Conservation (phyloP, 2,113 vertebrate genomes). For the Paradoxurus hermaphroditus region DNA sequence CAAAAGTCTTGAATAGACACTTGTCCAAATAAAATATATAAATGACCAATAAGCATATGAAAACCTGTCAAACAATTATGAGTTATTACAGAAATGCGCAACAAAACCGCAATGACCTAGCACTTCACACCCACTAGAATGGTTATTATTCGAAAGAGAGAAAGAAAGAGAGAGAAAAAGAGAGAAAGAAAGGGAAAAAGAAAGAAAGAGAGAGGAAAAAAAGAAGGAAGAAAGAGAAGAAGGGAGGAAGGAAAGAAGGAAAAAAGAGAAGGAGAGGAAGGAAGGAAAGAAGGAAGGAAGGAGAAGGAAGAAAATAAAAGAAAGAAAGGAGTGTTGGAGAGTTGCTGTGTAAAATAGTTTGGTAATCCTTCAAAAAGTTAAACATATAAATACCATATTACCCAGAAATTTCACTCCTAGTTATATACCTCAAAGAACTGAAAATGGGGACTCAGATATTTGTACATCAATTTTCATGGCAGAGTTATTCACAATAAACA, state of each 20-base stretch:
- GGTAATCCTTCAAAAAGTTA: background rate
- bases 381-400: background rate
- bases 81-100: background rate
- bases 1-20: background rate
- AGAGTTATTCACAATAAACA: background rate
- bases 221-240: too few species aligned
- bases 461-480: background rate
- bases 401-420: background rate
- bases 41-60: background rate
- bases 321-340: background rate
- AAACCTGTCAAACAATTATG: background rate
- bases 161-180: background rate
- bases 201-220: too few species aligned
- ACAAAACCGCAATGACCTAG: background rate
- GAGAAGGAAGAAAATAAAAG: background rate
- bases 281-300: background rate
- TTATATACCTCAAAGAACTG: background rate
- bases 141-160: background rate
- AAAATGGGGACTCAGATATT: background rate
- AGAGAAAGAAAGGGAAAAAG: too few species aligned
- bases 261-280: too few species aligned
- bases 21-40: background rate
- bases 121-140: background rate
- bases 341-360: background rate
- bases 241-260: fast-evolving